These are phyloP conservation scores for Rhadinocentrus ornatus DNA, from an alignment of 2,797 vertebrate genomes.

Conservation along the genomic window DNA sequence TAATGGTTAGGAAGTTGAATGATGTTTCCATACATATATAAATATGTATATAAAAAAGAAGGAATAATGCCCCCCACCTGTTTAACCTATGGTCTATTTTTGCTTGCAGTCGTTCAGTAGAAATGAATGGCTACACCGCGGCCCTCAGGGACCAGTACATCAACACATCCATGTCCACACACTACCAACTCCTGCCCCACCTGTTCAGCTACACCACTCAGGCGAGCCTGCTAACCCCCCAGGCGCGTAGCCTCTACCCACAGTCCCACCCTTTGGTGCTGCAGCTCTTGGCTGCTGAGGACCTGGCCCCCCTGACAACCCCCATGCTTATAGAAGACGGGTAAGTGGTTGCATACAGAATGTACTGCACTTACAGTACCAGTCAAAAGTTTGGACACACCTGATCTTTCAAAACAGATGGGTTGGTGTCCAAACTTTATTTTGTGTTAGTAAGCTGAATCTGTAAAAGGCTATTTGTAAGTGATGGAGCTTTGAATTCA, in stretches of 20 bases:
- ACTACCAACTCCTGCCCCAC: constrained; percentile 97
- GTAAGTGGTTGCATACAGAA: constrained; percentile 78
- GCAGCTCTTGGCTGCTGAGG: constrained; percentile 94
- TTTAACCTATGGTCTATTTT: constrained; percentile 28
- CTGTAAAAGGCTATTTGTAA: too few species aligned
- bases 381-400: background rate
- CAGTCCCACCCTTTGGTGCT: constrained; percentile 93
- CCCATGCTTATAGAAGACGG: constrained; percentile 98
- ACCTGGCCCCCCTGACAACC: constrained; percentile 91
- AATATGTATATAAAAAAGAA: background rate
- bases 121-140: constrained; percentile 92
- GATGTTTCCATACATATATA: background rate
- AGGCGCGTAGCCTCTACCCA: constrained; percentile 90
- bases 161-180: constrained; percentile 90
- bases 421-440: too few species aligned
- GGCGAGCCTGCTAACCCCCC: constrained; percentile 89
- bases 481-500: too few species aligned
- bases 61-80: background rate
- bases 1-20: background rate
- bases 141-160: constrained; percentile 97
- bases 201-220: constrained; percentile 92
- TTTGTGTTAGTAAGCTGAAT: too few species aligned
- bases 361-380: too few species aligned
- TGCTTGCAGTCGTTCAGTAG: constrained; percentile 89
- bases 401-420: background rate